Conservation (phyloP, 2,113 vertebrate genomes). For the Phaethornis superciliosus region DNA sequence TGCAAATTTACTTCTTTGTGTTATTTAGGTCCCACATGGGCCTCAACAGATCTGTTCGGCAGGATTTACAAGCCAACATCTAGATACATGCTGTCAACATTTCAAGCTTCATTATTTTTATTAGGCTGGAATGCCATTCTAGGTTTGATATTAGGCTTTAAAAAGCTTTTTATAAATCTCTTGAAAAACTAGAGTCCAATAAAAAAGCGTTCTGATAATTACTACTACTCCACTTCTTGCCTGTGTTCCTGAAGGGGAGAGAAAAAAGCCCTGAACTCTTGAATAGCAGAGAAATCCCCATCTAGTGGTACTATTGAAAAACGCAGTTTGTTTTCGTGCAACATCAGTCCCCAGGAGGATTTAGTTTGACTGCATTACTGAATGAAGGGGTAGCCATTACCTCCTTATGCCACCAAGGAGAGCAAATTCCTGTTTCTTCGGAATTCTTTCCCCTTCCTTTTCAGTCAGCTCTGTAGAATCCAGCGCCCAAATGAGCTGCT, state of each 20-base stretch:
- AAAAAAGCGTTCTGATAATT: conserved; percentile 70
- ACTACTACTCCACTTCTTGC: conserved; percentile 32
- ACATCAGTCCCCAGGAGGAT: conserved; percentile 77
- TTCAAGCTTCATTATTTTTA: conserved; percentile 75
- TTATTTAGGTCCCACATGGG: conserved; percentile 63
- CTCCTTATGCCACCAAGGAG: conserved; percentile 61
- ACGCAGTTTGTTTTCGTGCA: conserved; percentile 80
- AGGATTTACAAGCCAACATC: conserved; percentile 67
- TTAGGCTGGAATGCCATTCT: conserved; percentile 62
- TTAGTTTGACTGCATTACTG: conserved; percentile 73
- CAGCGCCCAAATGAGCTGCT: background rate
- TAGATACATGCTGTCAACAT: conserved; percentile 63
- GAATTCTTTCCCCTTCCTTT: background rate
- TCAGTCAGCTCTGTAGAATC: conserved; percentile 8
- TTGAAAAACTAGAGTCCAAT: conserved; percentile 68
- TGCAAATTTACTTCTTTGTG: conserved; percentile 73
- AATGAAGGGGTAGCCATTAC: conserved; percentile 69
- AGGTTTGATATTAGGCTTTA: conserved; percentile 75
- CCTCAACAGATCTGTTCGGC: conserved; percentile 61
- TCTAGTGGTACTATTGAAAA: conserved; percentile 74
- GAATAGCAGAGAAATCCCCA: conserved; percentile 73
- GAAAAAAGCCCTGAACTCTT: conserved; percentile 30
- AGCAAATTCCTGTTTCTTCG: background rate
- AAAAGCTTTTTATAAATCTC: conserved; percentile 69
- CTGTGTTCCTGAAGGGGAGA: background rate